These are phyloP conservation scores for Malacoctenus gilli DNA, from an alignment of 2,797 vertebrate genomes.

Conservation along the genomic window DNA sequence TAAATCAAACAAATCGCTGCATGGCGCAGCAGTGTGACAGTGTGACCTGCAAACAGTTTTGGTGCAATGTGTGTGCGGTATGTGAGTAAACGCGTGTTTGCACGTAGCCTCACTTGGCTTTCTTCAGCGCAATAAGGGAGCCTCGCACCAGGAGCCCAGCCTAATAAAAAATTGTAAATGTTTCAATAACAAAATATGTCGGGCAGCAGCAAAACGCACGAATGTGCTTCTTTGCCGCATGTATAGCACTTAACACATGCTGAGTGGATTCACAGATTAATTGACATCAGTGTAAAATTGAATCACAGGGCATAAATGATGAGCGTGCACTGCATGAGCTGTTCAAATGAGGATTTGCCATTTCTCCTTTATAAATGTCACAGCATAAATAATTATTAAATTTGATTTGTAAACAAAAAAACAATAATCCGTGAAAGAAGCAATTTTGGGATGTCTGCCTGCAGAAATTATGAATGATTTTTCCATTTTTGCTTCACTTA, in stretches of 20 bases:
- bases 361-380: no score
- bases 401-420: no score
- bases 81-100: constrained; percentile 24
- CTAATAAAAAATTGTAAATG: not conserved
- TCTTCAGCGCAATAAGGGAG: constrained; percentile 16
- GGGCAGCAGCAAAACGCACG: constrained; percentile 4
- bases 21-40: constrained; percentile 13
- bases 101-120: constrained; percentile 15
- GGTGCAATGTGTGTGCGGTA: constrained; percentile 19
- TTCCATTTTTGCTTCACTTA: no score
- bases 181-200: constrained; percentile 5
- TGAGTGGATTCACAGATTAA: not conserved
- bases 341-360: not conserved
- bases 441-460: not conserved
- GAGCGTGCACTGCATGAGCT: not conserved
- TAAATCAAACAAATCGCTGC: constrained; percentile 71
- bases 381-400: no score
- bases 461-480: no score
- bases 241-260: not conserved
- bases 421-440: not conserved
- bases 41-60: constrained; percentile 11
- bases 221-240: not conserved
- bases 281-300: not conserved
- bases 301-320: not conserved
- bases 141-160: not conserved